phyloP scores from a whole-genome alignment of 2,113 vertebrate species.

The Etia nguti region DNA sequence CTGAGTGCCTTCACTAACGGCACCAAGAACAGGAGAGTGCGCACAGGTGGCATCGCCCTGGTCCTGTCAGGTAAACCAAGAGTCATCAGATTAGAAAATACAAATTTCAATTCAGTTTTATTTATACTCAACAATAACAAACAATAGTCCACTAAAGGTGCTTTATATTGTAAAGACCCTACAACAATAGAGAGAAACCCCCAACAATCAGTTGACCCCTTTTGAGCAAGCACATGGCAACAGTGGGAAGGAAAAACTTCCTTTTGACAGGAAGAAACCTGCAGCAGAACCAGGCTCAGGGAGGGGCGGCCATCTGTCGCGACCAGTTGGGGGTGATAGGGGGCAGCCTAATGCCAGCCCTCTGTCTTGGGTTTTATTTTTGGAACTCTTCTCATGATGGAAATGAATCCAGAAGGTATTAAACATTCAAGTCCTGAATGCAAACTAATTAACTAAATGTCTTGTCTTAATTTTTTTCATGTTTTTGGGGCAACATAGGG shows the following conservation, averaged over 20 bases:
- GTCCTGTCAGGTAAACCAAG: conserved; percentile 75
- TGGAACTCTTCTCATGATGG: neutral
- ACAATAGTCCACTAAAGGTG: neutral
- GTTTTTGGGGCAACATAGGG: neutral
- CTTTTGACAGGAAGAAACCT: no score
- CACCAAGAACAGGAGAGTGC: conserved; percentile 64
- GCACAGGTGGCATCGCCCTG: conserved; percentile 70
- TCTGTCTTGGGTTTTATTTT: neutral
- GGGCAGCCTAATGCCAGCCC: neutral
- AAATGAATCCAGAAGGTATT: neutral
- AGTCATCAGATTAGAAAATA: neutral
- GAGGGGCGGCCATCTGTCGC: no score
- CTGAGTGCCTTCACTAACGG: conserved; percentile 68
- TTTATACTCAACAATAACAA: neutral
- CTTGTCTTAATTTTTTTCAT: neutral
- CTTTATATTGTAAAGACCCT: no score
- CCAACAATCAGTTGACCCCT: no score
- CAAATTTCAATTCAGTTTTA: neutral
- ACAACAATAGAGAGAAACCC: no score
- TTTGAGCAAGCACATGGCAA: no score
- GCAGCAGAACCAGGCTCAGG: no score
- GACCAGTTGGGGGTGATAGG: neutral
- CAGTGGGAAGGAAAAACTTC: no score
- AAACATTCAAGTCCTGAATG: neutral
- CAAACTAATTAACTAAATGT: neutral